Evolutionary conservation across 2,888 invertebrate species (phyloP).

Genomic region (Hermaeophaga mercurialis): DNA sequence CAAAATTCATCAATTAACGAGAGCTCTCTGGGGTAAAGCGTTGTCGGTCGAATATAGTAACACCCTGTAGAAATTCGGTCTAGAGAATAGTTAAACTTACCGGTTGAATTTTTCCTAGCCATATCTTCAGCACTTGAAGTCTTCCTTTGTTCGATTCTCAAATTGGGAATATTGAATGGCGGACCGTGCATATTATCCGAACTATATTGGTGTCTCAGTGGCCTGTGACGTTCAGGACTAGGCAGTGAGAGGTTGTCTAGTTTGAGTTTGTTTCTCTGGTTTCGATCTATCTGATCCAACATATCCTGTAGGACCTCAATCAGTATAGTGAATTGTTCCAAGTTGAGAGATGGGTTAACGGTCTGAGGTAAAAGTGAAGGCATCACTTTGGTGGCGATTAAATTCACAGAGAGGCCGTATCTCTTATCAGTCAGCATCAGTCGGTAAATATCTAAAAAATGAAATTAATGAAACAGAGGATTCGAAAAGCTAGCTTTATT

Average conservation of each 20-base stretch:
- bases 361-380: slow-evolving; percentile 91
- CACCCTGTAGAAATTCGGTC: too few relatives aligned
- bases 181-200: slow-evolving; percentile 85
- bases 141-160: slow-evolving; percentile 84
- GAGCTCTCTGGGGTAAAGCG: too few relatives aligned
- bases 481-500: too few relatives aligned
- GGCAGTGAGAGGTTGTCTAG: slow-evolving; percentile 77
- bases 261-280: slow-evolving; percentile 88
- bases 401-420: slow-evolving; percentile 85
- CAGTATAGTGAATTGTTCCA: slow-evolving; percentile 80
- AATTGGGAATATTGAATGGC: slow-evolving; percentile 86
- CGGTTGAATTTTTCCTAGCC: slow-evolving; percentile 84
- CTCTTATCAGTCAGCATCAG: slow-evolving; percentile 88
- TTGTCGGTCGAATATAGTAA: too few relatives aligned
- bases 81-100: slow-evolving; percentile 55
- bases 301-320: slow-evolving; percentile 89
- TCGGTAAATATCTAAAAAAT: slow-evolving; percentile 82
- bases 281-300: slow-evolving; percentile 86
- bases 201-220: slow-evolving; percentile 80
- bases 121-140: slow-evolving; percentile 91
- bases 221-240: slow-evolving; percentile 77
- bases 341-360: slow-evolving; percentile 82
- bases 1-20: too few relatives aligned
- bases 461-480: not conserved
- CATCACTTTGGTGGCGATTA: slow-evolving; percentile 93